Base-by-base conservation (phyloP, 2,113 vertebrate genomes). In the Tenrec ecaudatus region DNA sequence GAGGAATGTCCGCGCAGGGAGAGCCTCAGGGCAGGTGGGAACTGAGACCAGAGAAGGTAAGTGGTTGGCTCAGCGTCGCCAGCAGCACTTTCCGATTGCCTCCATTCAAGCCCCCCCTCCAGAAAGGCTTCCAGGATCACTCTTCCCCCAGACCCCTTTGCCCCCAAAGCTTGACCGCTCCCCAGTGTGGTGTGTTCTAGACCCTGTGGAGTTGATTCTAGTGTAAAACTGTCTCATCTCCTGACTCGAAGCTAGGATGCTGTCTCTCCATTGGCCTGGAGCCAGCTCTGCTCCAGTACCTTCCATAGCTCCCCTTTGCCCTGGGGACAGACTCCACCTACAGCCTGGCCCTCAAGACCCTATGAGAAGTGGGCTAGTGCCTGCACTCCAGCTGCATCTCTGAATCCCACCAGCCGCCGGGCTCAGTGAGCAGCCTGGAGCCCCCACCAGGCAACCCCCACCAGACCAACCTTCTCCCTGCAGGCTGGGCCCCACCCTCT, bases 31-130 rank as follows among this genome's bases (percentile, higher is more conserved):
- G 73, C 15, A 83, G 20, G 3, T 86, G 76, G 73, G 12, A 85
- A 17, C 62, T 9, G 73, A 85, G 85, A 76, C 69, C 92, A 73
- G 81, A 93, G 57, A 69, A 15, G 43, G 38, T 19, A 36, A 57
- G 58, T 8, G 1, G 4, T 64, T 76, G 64, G 27, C 47, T 38
- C 68, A 27, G 58, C 36, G 62, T 53, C 36, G 64, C 47, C 90
- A 83, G 68, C n/a, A 60, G 22, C 40, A 40, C 16, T 53, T 75
- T 90, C 80, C 38, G 6, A 17, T 0, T 8, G 10, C 29, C 43
- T 62, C 29, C 31, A 5, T 31, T 1, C 17, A 86, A n/a, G 11
- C 10, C 29, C 40, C n/a, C 85, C 75, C 40, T 88, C 69, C 40
- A 79, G 91, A 79, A 90, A 76, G 76, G 17, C 77, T 31, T 84